Evolutionary conservation across 2,888 invertebrate genomes (phyloP), one percentile per base, ranked within the genome.

Genomic region (Cephus sareptanus): DNA sequence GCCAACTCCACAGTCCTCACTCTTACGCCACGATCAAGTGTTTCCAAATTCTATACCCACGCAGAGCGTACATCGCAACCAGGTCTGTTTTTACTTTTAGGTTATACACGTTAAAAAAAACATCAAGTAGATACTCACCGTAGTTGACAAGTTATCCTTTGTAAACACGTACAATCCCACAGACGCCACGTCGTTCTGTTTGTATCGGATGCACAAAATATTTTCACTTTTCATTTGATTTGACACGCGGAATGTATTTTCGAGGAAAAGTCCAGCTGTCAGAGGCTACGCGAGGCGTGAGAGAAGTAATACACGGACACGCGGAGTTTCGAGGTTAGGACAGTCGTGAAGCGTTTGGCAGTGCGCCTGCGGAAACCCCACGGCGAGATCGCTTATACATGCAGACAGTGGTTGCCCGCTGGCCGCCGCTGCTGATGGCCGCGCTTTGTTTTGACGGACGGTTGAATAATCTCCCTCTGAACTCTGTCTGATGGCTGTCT

Each of bases 381-480:
- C 81, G 76, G 79, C 68, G 83, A 81, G 82, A 88, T 88, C 85
- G 84, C 80, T 87, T 87, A 85, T 85, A 87, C 84, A 85, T 86
- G 85, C 85, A 83, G 85, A 81, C 83, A 81, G 80, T 83, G 85
- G 84, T 85, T 83, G 83, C 81, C 82, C 79, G 81, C 76, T 81
- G 85, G 85, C 85, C 85, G 86, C 86, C 87, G 83, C 83, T 81
- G 85, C 80, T 86, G 87, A 87, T 86, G 86, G 85, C 83, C 85
- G 84, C 84, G 85, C 86, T 87, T 87, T 87, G 85, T 88, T 88
- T 89, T 87, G 88, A 89, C 89, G 86, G 88, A 88, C 89, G 86
- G 85, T 87, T 87, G 87, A 89, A 89, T 89, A 88, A 89, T 88
- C 87, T 84, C 83, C 81, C 82, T 83, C 83, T 82, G 85, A 85